Base-by-base conservation (phyloP, 2,113 vertebrate species). In the Zosterops lateralis region DNA sequence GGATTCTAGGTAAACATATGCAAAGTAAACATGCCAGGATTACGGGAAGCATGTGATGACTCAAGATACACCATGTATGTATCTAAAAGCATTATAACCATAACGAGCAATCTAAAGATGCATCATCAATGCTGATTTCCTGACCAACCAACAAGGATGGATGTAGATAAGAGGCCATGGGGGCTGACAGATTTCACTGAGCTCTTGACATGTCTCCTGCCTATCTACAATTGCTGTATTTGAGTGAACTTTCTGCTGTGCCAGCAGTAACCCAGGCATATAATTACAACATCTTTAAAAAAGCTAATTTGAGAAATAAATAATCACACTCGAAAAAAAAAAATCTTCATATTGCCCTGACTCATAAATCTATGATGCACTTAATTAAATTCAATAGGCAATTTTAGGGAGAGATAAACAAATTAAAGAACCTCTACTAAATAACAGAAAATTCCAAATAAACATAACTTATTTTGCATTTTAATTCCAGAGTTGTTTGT, bases 361-460 rank as follows among this genome's bases (percentile, higher is more conserved):
- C 93, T 95, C 82, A 93, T 91, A 95, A 95, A 95, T 96, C 85
- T 90, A 48, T 67, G 84, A 79, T 93, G 72, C 48, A 87, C 95
- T 96, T 94, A 93, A 95, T 96, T 95, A 93, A 97, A 95, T 95
- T 94, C 94, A 96, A 92, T 86, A 92, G 44, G 57, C 75, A 90
- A 90, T 95, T 94, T 91, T 90, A 90, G 65, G 28, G 60, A 94
- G 90, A 94, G 82, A 94, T 75, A 95, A 97, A 94, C 91, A 95
- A 95, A 96, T 96, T 95, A 93, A 91, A 77, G 72, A 95, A 77
- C 34, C 48, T 88, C 68, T 80, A 68, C 72, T 92, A 94, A 94
- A 95, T 78, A 85, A 90, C 44, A 88, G 67, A 83, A 91, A 95
- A 85, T 88, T 95, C 79, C 75, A 94, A 95, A 95, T 92, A 90